Conservation (phyloP, 2,797 vertebrate species). For the Muscicapa striata region DNA sequence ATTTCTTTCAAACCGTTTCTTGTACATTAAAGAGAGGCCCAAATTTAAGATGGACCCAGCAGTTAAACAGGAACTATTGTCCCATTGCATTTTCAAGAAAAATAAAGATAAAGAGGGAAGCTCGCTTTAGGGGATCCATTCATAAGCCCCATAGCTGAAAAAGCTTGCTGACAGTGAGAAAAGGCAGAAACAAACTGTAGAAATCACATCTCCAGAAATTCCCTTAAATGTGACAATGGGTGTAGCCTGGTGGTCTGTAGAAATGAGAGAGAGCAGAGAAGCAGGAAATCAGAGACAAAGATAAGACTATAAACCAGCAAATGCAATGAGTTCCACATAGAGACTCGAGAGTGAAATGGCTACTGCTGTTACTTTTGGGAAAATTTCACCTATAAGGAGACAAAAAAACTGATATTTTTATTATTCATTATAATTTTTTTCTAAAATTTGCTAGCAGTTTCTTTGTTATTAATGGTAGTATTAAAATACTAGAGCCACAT, state of each 20-base stretch:
- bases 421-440: background rate
- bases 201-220: conserved; percentile 44
- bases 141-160: background rate
- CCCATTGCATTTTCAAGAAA: conserved; percentile 15
- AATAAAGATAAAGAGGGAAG: background rate
- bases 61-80: background rate
- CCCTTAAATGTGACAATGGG: background rate
- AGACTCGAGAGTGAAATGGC: background rate
- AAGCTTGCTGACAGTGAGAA: background rate
- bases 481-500: background rate
- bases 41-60: background rate
- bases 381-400: background rate
- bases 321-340: background rate
- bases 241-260: conserved; percentile 32
- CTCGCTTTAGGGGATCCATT: background rate
- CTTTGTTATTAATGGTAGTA: background rate
- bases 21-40: background rate
- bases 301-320: conserved; percentile 15
- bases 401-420: background rate
- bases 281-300: conserved; percentile 21
- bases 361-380: background rate
- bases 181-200: conserved; percentile 11
- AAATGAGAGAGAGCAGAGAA: conserved; percentile 27
- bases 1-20: background rate
- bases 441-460: background rate